Evolutionary conservation across 2,113 vertebrate species (phyloP).

Genomic region (Brevimyrus niger): DNA sequence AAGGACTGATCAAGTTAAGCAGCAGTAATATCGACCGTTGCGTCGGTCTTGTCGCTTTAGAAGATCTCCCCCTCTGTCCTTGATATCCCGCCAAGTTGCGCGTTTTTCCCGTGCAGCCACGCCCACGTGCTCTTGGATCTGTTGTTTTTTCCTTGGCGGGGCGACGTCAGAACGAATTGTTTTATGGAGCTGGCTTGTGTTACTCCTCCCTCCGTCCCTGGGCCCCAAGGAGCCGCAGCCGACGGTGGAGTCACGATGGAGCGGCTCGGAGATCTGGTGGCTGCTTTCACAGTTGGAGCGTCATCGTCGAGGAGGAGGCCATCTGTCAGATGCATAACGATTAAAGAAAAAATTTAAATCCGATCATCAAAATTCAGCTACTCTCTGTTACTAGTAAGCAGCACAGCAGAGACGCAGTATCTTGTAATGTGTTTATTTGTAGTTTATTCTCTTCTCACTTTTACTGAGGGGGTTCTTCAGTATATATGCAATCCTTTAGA

Average conservation of each 20-base stretch:
- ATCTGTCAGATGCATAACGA: conserved; percentile 11
- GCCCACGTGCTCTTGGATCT: not conserved
- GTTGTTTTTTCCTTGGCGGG: not conserved
- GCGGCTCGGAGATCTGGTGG: not conserved
- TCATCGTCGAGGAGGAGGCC: not conserved
- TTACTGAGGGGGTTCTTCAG: not conserved
- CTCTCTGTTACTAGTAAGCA: not conserved
- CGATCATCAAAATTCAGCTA: not conserved
- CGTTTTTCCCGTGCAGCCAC: not conserved
- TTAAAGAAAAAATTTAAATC: conserved; percentile 2
- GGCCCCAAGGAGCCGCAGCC: not conserved
- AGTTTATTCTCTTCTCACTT: not conserved
- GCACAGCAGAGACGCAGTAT: not conserved
- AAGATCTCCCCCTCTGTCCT: not conserved
- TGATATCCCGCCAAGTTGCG: not conserved
- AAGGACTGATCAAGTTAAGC: not conserved
- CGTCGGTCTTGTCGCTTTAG: not conserved
- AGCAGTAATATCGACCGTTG: not conserved
- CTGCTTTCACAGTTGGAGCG: conserved; percentile 6
- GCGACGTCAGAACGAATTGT: not conserved
- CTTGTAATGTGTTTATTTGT: not conserved
- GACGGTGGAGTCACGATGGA: not conserved
- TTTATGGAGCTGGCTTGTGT: not conserved
- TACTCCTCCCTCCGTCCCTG: not conserved
- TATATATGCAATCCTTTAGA: not conserved